A percentile compares a stretch with the other conserved stretches of the same genome.
These are phyloP conservation scores for Napeogenes inachia DNA, from an alignment of 2,888 invertebrate species.

Conservation along the genomic window DNA sequence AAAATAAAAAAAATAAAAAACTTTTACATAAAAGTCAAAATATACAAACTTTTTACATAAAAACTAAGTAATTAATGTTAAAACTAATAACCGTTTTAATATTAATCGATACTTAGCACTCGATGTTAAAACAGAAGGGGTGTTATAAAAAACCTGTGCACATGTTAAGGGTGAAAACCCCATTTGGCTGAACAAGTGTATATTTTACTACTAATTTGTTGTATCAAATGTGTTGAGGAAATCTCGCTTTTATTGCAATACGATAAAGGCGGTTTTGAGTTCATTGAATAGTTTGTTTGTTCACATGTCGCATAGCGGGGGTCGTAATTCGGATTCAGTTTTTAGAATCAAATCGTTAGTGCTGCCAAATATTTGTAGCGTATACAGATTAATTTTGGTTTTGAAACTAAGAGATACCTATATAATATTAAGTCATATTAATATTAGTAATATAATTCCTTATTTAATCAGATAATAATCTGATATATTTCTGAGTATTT, in stretches of 20 bases:
- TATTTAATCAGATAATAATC: too few relatives aligned
- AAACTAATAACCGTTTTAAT: conserved; percentile 30
- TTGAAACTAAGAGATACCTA: too few relatives aligned
- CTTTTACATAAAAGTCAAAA: not conserved
- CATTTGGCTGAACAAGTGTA: conserved; percentile 61
- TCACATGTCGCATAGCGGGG: conserved; percentile 66
- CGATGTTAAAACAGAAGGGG: conserved; percentile 54
- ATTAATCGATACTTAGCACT: conserved; percentile 44
- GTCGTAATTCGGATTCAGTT: conserved; percentile 48
- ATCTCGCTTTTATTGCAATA: conserved; percentile 33
- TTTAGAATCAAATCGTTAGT: conserved; percentile 33
- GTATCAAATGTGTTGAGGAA: conserved; percentile 24
- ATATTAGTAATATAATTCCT: too few relatives aligned
- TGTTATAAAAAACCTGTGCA: conserved; percentile 55
- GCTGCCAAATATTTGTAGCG: conserved; percentile 7
- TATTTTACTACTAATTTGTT: conserved; percentile 39
- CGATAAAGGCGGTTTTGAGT: conserved; percentile 25
- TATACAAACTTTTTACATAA: not conserved
- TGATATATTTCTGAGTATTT: too few relatives aligned
- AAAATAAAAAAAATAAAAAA: too few relatives aligned
- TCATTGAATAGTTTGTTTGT: conserved; percentile 48
- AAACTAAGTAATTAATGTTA: not conserved
- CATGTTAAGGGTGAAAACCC: conserved; percentile 67
- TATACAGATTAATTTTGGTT: too few relatives aligned
- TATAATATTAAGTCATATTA: too few relatives aligned